Evolutionary conservation across 2,888 invertebrate species (phyloP), one percentile per base, ranked within the genome.

Genomic region (Brenthis ino): DNA sequence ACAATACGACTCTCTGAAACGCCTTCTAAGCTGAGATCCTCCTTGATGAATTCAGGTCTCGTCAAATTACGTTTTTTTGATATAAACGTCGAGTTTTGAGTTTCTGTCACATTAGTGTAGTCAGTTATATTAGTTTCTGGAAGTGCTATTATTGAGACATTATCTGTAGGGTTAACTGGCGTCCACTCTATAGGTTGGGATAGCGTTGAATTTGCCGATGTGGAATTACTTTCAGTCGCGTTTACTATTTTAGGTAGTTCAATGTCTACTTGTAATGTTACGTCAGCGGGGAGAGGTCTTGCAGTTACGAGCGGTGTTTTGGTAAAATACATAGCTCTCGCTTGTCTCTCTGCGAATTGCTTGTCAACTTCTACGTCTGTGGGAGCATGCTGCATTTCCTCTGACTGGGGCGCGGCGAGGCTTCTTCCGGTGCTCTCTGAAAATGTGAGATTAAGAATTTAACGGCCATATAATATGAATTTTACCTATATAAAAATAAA

Each of bases 301-400:
- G 80, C 80, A 48, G 86, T 80, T 14, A 80, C 70, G 63, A 76
- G 77, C 16, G 81, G 74, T 1, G 85, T 83, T 74, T 93, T 93
- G 1, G 85, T 81, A 80, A 84, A 88, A 83, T 93, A 91, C 87
- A 91, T 85, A 69, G 92, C 92, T 68, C 88, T 81, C 66, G 84
- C 78, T 68, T 89, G 87, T 47, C 91, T 80, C 4, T 88, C 89
- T 1, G 83, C 75, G 68, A 77, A 82, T 37, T 77, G 77, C n/a
- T 75, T 78, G 65, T 79, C 84, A 4, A 79, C 75, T 60, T 82
- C 82, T 2, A 78, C 65, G 58, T 87, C 85, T n/a, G 86, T 79
- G 55, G 80, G 81, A 37, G 85, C 77, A 73, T 83, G 84, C 63
- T 83, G 83, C 6, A 12, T 50, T 50, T 86, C 87, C 72, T 88